Conservation (phyloP, 2,888 invertebrate genomes). For the Lasioglossum villosulum region DNA sequence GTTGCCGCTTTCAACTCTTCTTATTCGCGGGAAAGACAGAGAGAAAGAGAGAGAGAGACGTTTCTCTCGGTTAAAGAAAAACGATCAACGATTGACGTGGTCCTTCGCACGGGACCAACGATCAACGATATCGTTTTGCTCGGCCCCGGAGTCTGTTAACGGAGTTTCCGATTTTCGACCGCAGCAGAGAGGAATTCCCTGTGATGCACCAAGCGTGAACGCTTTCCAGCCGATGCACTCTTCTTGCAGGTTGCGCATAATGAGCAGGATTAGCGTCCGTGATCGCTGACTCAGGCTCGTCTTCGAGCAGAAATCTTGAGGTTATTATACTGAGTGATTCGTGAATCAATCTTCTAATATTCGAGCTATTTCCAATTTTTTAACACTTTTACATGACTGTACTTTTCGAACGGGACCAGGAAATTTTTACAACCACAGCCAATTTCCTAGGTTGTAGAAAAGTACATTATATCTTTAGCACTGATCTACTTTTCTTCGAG, state of each 20-base stretch:
- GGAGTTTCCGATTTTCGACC: conserved; percentile 20
- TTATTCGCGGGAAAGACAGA: background rate
- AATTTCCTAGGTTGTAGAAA: background rate
- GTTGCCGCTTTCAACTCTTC: conserved; percentile 36
- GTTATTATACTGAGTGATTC: background rate
- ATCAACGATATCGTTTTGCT: background rate
- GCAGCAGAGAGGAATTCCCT: conserved; percentile 49
- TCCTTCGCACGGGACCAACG: background rate
- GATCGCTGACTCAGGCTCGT: background rate
- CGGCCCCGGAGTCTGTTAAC: conserved; percentile 14
- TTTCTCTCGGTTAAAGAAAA: conserved; percentile 21
- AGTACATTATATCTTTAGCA: background rate
- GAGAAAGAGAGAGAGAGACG: conserved; percentile 4
- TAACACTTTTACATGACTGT: background rate
- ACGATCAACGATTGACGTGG: background rate
- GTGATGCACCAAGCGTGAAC: conserved; percentile 67
- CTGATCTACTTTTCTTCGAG: background rate
- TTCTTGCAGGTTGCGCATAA: conserved; percentile 42
- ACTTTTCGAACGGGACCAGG: background rate
- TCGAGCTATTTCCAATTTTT: background rate
- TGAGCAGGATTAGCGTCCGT: conserved; percentile 27
- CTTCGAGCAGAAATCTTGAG: background rate
- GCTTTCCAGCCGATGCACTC: conserved; percentile 61
- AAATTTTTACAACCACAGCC: background rate
- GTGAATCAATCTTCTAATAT: background rate